Evolutionary conservation across 37 sponge, comb jelly and placozoan species (phyloP).

Genomic region (Aplysina aerophoba): DNA sequence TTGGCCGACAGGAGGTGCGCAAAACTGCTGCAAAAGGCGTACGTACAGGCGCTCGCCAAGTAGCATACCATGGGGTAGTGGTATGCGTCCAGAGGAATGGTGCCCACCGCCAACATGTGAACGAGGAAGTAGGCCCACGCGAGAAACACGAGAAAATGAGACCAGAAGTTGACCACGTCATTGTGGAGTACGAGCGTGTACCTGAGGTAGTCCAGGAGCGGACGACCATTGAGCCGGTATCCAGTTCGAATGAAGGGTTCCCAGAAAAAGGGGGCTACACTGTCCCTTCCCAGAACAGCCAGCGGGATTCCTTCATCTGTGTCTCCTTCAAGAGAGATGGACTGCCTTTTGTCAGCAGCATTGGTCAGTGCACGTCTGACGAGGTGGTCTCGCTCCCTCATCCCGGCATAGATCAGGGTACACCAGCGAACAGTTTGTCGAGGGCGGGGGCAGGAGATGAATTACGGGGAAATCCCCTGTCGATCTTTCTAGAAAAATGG

Average conservation of each 20-base stretch:
- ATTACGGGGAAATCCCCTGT: too few species aligned
- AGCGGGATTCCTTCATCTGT: neutral
- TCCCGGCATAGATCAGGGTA: too few species aligned
- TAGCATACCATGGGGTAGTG: constrained; percentile 68
- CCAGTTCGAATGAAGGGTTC: constrained; percentile 67
- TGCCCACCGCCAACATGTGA: neutral
- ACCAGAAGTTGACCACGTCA: constrained; percentile 81
- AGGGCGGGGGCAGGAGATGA: too few species aligned
- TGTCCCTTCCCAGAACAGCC: neutral
- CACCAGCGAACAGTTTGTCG: too few species aligned
- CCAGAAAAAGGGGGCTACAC: neutral
- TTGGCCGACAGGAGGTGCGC: constrained; percentile 69
- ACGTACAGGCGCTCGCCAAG: constrained; percentile 55
- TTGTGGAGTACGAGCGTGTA: constrained; percentile 59
- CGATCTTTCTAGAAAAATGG: neutral
- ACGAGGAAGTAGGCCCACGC: constrained; percentile 13
- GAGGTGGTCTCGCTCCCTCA: too few species aligned
- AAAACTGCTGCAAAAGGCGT: constrained; percentile 63
- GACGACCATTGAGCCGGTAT: constrained; percentile 39
- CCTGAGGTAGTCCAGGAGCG: constrained; percentile 32
- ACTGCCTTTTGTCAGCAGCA: too few species aligned
- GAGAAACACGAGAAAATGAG: constrained; percentile 69
- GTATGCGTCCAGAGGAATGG: constrained; percentile 21
- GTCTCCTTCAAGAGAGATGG: too few species aligned
- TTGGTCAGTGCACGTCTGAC: too few species aligned